phyloP scores from a whole-genome alignment of 2,888 invertebrate species.

The Agrilus mali region DNA sequence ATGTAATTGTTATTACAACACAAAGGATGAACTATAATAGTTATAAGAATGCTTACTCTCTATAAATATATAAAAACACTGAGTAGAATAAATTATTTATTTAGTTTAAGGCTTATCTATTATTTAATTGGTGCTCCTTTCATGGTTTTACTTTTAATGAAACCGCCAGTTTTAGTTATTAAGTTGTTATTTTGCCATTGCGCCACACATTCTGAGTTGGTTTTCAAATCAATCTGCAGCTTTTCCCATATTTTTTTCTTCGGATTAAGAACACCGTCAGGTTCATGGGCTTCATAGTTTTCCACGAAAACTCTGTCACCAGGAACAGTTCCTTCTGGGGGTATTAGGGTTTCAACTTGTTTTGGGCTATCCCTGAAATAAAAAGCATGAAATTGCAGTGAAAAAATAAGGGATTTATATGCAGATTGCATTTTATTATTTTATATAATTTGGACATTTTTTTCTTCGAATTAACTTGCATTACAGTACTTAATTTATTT shows the following conservation, averaged over 20 bases:
- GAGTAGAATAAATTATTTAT: too few species aligned
- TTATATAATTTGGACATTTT: too few species aligned
- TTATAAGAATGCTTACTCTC: not conserved
- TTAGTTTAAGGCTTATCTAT: slow-evolving; percentile 12
- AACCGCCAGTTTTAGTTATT: slow-evolving; percentile 59
- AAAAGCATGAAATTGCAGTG: not conserved
- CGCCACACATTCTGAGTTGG: slow-evolving; percentile 56
- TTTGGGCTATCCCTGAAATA: slow-evolving; percentile 53
- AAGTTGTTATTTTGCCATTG: slow-evolving; percentile 79
- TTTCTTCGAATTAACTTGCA: too few species aligned
- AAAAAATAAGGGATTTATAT: slow-evolving; percentile 1
- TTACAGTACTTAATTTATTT: too few species aligned
- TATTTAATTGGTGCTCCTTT: slow-evolving; percentile 77
- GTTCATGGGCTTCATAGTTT: slow-evolving; percentile 61
- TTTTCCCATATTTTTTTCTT: slow-evolving; percentile 97
- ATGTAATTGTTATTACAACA: slow-evolving; percentile 26
- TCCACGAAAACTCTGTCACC: slow-evolving; percentile 79
- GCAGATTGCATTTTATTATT: too few species aligned
- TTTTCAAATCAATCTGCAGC: slow-evolving; percentile 65
- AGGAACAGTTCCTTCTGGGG: slow-evolving; percentile 61
- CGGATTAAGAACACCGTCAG: slow-evolving; percentile 81
- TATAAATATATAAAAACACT: too few species aligned
- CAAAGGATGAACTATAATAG: slow-evolving; percentile 35
- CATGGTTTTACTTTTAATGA: slow-evolving; percentile 60
- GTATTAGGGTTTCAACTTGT: slow-evolving; percentile 73